A percentile compares a stretch with the other conserved stretches of the same genome.
Conservation (phyloP, 1,140 invertebrate genomes). For the Goniozus legneri region DNA sequence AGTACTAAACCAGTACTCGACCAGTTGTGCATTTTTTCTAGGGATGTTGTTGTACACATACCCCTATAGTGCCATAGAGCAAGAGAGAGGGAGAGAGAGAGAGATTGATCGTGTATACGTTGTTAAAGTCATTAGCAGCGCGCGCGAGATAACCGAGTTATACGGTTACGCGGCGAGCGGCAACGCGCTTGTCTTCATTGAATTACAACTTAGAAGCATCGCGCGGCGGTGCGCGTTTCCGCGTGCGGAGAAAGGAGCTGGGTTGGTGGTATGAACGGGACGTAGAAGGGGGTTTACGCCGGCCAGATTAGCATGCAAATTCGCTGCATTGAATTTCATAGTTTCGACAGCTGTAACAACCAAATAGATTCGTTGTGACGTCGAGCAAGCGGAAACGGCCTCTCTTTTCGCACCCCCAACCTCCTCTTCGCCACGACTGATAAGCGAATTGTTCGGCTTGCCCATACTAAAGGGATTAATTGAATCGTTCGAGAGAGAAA, state of each 20-base stretch:
- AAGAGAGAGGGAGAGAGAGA: no score
- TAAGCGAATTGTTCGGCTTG: conserved; percentile 27
- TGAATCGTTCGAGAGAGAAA: conserved; percentile 9
- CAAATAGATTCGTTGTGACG: conserved; percentile 34
- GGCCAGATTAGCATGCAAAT: conserved; percentile 41
- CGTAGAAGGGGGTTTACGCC: conserved; percentile 24
- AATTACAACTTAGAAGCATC: conserved; percentile 42
- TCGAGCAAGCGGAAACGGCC: conserved; percentile 12
- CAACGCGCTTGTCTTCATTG: conserved; percentile 34
- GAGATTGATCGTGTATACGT: conserved; percentile 30
- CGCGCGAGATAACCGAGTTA: conserved; percentile 37
- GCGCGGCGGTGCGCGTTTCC: conserved; percentile 15
- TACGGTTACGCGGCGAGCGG: conserved; percentile 28
- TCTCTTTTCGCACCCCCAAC: conserved; percentile 8
- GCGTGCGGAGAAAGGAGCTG: background rate
- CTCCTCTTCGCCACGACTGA: conserved; percentile 14
- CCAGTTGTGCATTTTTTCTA: no score
- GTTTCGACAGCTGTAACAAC: conserved; percentile 45
- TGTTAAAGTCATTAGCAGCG: conserved; percentile 35
- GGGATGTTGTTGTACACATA: no score
- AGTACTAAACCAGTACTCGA: no score
- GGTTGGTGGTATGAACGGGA: conserved; percentile 7
- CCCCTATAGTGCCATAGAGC: no score
- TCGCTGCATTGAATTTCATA: conserved; percentile 45
- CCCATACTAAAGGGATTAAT: conserved; percentile 15